These are phyloP conservation scores for Stenopsyche tienmushanensis DNA, from an alignment of 1,140 invertebrate species.

Conservation along the genomic window DNA sequence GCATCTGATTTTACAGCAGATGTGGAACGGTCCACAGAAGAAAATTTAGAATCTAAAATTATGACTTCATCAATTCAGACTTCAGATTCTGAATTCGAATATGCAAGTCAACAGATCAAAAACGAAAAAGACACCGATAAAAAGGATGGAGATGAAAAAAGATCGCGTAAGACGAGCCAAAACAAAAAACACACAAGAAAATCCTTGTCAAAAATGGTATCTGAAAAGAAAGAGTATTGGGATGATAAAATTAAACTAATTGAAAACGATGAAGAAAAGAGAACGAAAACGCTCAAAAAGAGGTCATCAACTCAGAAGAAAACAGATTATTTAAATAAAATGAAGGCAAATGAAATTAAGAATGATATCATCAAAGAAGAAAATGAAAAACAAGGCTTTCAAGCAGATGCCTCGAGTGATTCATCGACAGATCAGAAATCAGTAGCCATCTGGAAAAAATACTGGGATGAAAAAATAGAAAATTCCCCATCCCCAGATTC, in stretches of 20 bases:
- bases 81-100: conserved; percentile 54
- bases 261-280: conserved; percentile 45
- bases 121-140: neutral
- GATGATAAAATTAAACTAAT: conserved; percentile 53
- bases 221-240: conserved; percentile 56
- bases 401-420: conserved; percentile 47
- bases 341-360: too few species aligned
- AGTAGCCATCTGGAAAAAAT: conserved; percentile 51
- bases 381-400: conserved; percentile 2
- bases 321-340: too few species aligned
- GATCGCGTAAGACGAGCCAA: neutral
- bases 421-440: conserved; percentile 38
- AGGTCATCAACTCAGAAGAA: conserved; percentile 42
- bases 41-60: conserved; percentile 45
- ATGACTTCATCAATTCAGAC: conserved; percentile 57
- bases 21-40: conserved; percentile 48
- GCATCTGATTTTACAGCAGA: conserved; percentile 54
- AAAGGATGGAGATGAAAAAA: conserved; percentile 11
- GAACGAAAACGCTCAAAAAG: conserved; percentile 46
- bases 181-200: conserved; percentile 14
- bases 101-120: conserved; percentile 55
- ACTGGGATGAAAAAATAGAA: conserved; percentile 47
- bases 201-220: conserved; percentile 47
- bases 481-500: conserved; percentile 29
- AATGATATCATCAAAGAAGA: too few species aligned